A percentile compares a stretch with the other conserved stretches of the same genome.
Conservation (phyloP, 2,888 invertebrate species). For the Eristalis arbustorum region DNA sequence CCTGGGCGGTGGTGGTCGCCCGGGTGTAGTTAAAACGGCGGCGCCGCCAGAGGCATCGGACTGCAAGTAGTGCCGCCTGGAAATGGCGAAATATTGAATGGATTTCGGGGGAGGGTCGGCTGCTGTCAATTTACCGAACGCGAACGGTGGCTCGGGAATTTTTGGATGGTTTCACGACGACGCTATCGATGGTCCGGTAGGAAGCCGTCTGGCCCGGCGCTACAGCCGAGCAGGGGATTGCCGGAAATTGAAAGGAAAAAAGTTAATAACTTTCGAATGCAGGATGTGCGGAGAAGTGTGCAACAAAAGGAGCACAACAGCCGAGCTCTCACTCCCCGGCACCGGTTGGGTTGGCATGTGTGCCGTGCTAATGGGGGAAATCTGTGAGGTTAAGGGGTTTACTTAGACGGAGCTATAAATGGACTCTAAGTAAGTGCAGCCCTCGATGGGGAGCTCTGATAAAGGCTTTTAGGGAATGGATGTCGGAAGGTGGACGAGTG, state of each 20-base stretch:
- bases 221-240: slow-evolving; percentile 37
- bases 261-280: slow-evolving; percentile 22
- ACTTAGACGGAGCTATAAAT: neutral
- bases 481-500: neutral
- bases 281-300: neutral
- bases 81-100: slow-evolving; percentile 64
- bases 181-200: slow-evolving; percentile 7
- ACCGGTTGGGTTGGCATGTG: neutral
- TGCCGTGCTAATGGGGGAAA: neutral
- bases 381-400: neutral
- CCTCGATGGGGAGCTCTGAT: neutral
- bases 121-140: slow-evolving; percentile 54
- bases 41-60: neutral
- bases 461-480: neutral
- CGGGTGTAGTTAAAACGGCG: neutral
- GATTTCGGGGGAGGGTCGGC: slow-evolving; percentile 46
- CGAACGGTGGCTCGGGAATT: slow-evolving; percentile 31
- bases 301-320: slow-evolving; percentile 1
- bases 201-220: neutral
- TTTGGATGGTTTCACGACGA: slow-evolving; percentile 2
- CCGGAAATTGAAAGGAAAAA: slow-evolving; percentile 51
- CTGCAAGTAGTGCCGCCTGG: slow-evolving; percentile 8
- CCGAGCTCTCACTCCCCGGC: neutral
- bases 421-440: neutral
- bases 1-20: neutral